Percentiles rank a stretch among this genome's conserved stretches.
phyloP scores from a whole-genome alignment of 2,113 vertebrate species.

The Guaruba guarouba region DNA sequence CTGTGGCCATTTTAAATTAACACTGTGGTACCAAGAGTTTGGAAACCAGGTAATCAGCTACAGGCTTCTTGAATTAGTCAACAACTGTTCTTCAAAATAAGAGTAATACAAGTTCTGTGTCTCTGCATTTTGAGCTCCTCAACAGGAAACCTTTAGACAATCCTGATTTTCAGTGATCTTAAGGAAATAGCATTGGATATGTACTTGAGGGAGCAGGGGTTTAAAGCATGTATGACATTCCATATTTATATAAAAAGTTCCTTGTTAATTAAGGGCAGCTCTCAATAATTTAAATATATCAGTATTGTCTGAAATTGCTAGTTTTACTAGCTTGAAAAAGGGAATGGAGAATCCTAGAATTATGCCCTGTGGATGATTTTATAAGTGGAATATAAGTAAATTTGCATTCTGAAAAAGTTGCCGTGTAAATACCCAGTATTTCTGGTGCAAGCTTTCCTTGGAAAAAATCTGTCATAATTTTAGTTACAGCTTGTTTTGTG shows the following conservation, averaged over 20 bases:
- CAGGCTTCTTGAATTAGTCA: not conserved
- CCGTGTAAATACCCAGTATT: not conserved
- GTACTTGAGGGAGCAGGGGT: not conserved
- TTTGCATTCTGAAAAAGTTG: not conserved
- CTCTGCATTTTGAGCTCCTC: rapidly evolving
- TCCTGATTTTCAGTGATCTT: not conserved
- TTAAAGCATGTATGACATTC: not conserved
- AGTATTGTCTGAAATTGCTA: not conserved
- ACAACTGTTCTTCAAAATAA: not conserved
- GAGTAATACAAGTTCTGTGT: not conserved
- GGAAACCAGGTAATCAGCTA: not conserved
- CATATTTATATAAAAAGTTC: not conserved
- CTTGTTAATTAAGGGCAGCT: not conserved
- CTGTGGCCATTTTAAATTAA: not conserved
- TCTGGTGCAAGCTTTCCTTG: not conserved
- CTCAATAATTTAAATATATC: not conserved
- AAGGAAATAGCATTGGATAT: not conserved
- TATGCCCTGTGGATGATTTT: not conserved
- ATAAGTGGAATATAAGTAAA: not conserved
- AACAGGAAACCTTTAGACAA: not conserved
- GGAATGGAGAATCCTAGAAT: not conserved
- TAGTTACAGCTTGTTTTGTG: not conserved
- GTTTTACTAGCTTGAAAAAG: not conserved
- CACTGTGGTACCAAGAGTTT: not conserved
- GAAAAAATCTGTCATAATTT: not conserved